Evolutionary conservation across 1,140 invertebrate species (phyloP), one percentile per base, ranked within the genome.

Genomic region (Globodera rostochiensis): DNA sequence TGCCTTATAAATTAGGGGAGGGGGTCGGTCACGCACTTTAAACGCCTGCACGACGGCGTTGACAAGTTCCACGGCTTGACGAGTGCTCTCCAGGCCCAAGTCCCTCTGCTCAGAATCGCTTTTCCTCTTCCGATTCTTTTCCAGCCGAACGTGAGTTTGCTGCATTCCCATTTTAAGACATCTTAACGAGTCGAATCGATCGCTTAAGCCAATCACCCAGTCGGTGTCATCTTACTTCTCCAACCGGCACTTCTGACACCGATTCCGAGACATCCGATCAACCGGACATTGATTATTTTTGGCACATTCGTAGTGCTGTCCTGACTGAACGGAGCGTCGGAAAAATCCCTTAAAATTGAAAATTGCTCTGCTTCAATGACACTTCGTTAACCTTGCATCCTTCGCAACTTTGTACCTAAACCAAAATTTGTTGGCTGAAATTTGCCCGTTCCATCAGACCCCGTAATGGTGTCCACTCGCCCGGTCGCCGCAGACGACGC

Each of bases 241-340:
- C 46, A 84, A 85, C 25, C 83, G 83, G 67, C 83, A 84, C 13
- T 45, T 49, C 46, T 84, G 83, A 57, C 83, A 84, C 15, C 83
- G 77, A 73, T 84, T 84, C 25, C 83, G 60, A 8, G 77, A 71
- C 70, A 11, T 15, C 21, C 79, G 11, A 47, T 84, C 84, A n/a
- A 84, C 57, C 45, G 13, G 69, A 50, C 83, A 84, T 64, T 69
- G 66, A 13, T 64, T 46, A 50, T 78, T 82, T n/a, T 77, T 84
- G 74, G 69, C 11, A 67, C 83, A 84, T 67, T 71, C 49, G 73
- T 82, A 85, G 9, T 9, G 64, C n/a, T 6, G 6, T 25, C 45
- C n/a, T 3, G 53, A 64, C 49, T 84, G 84, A 46, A 85, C 77
- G n/a, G 83, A 57, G 13, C 83, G 83, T 6, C 83, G 83, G 71